Conservation (phyloP, 2,797 vertebrate species). For the Rhinichthys osculus region DNA sequence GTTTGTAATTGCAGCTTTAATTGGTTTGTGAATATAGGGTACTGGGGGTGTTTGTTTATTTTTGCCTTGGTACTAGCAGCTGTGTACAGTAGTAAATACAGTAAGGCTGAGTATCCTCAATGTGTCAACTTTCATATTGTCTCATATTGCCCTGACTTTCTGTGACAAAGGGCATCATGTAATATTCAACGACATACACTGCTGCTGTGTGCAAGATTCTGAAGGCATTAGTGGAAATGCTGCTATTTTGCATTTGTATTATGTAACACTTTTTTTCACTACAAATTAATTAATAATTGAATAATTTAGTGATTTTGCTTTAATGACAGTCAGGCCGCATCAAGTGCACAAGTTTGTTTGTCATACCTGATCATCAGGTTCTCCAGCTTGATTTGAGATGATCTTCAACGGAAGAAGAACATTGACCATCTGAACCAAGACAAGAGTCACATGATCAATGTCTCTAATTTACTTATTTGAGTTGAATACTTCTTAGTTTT, state of each 20-base stretch:
- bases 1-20: background rate
- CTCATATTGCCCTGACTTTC: slow-evolving; percentile 21
- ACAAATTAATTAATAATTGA: background rate
- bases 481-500: background rate
- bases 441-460: background rate
- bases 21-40: background rate
- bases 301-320: background rate
- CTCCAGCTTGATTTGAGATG: background rate
- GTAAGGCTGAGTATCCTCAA: slow-evolving; percentile 27
- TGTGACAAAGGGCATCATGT: slow-evolving; percentile 32
- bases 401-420: background rate
- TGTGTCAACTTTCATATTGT: slow-evolving; percentile 29
- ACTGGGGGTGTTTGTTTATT: background rate
- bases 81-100: slow-evolving; percentile 16
- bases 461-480: background rate
- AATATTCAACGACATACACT: background rate
- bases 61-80: background rate
- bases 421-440: background rate
- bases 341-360: background rate
- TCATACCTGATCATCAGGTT: background rate
- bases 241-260: background rate
- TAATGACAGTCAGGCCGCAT: background rate
- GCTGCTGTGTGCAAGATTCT: slow-evolving; percentile 9
- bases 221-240: background rate
- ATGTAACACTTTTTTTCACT: background rate